Evolutionary conservation across 2,113 vertebrate genomes (phyloP), one percentile per base, ranked within the genome.

Genomic region (Oryzias melastigma): DNA sequence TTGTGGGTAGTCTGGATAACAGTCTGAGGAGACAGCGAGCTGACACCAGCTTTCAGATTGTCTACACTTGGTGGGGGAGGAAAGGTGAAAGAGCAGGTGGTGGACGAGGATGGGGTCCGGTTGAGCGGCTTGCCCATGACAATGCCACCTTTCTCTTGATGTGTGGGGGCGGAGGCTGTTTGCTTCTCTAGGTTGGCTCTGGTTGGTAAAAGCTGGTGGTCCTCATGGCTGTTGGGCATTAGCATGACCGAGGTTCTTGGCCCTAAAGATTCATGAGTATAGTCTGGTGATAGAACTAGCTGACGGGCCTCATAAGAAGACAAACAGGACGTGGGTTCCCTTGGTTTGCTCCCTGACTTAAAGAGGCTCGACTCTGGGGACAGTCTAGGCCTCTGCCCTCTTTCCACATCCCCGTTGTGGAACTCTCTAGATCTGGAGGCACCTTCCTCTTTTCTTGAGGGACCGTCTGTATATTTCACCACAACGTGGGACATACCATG

Each of bases 1-100:
- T 88, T 94, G 81, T 95, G 95, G 43, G 95, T 94, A 54, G 96
- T 96, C 88, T 98, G 96, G 72, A 98, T 98, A 78, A 99, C 95
- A 0, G 95, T 96, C 78, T 97, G 97, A 7, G 95, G 93, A 17
- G 95, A 93, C 71, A 94, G 77, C 0, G 93, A 90, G 78, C 91
- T 82, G 27, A 94, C 88, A 48, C 86, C 71, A 0, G 92, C 88
- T 87, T 95, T 98, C 55, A 94, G 86, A 20, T 89, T 87, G 61
- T 96, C 94, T 0, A 93, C 91, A 67, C 91, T 92, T 74, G 93
- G 90, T 68, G 95, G 94, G 18, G 93, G 92, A 14, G 88, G 82
- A 76, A 88, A 87, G 8, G 80, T 85, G 0, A 95, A 92, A 8
- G 93, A 92, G 81, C 94, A 89, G 51, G 92, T 88, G 0, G 91